A percentile compares a stretch with the other conserved stretches of the same genome.
These are phyloP conservation scores for Gryllus bimaculatus DNA, from an alignment of 1,140 invertebrate species.

Conservation along the genomic window DNA sequence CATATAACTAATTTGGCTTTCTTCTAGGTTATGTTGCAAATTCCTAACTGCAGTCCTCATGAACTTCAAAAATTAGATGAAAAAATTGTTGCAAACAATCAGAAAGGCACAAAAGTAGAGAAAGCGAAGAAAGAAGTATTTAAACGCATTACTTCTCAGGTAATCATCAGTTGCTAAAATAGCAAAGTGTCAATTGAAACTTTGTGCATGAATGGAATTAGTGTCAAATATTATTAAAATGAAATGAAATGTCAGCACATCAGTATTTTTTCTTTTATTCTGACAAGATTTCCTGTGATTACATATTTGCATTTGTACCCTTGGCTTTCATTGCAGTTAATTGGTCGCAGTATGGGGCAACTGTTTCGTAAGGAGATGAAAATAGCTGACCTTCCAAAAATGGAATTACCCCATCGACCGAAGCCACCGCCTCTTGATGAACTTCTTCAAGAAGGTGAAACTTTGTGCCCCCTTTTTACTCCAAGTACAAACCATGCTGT, in stretches of 20 bases:
- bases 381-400: conserved; percentile 66
- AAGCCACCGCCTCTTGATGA: conserved; percentile 22
- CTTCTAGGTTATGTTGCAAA: conserved; percentile 54
- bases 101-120: conserved; percentile 68
- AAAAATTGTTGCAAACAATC: conserved; percentile 56
- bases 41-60: conserved; percentile 63
- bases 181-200: not conserved
- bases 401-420: conserved; percentile 37
- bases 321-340: conserved; percentile 44
- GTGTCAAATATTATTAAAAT: not conserved
- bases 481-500: not conserved
- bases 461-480: conserved; percentile 17
- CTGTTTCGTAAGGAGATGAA: conserved; percentile 76
- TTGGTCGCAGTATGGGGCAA: conserved; percentile 71
- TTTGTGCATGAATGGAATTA: not conserved
- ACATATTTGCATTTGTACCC: conserved; percentile 21
- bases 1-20: conserved; percentile 14
- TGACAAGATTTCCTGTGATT: conserved; percentile 11
- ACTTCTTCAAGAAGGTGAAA: conserved; percentile 10
- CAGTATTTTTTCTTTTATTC: conserved; percentile 16
- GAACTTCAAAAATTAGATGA: conserved; percentile 77
- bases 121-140: conserved; percentile 84
- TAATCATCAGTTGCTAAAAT: conserved; percentile 32
- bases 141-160: conserved; percentile 74
- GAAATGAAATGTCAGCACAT: not conserved